These are phyloP conservation scores for Pachypsylla venusta DNA, from an alignment of 1,140 invertebrate genomes.

Conservation along the genomic window DNA sequence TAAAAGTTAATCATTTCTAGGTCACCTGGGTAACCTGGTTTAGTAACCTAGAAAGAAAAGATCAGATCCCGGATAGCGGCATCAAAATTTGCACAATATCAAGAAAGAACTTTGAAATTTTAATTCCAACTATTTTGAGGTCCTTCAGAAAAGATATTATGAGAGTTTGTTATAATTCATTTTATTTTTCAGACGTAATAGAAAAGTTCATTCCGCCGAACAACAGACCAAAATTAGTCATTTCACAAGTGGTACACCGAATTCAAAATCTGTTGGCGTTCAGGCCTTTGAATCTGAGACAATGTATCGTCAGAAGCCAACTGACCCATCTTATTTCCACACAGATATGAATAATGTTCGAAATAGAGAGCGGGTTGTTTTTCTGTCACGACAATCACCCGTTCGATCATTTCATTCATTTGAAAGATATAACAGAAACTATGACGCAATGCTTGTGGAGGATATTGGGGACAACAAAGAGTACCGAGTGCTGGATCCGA, in stretches of 20 bases:
- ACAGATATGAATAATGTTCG: neutral
- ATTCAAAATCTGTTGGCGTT: neutral
- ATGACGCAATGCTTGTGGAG: slow-evolving; percentile 32
- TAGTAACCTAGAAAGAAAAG: too few species aligned
- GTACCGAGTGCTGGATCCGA: slow-evolving; percentile 20
- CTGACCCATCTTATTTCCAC: neutral
- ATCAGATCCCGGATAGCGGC: too few species aligned
- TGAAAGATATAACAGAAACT: slow-evolving; percentile 3
- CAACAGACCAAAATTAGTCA: slow-evolving; percentile 24
- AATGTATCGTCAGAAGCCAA: neutral
- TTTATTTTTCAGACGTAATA: slow-evolving; percentile 47
- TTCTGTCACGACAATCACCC: neutral
- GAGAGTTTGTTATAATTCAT: slow-evolving; percentile 21
- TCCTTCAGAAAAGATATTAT: neutral
- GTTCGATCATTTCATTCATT: neutral
- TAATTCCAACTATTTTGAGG: too few species aligned
- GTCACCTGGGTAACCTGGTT: too few species aligned
- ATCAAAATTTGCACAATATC: too few species aligned
- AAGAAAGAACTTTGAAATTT: too few species aligned
- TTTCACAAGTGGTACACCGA: neutral
- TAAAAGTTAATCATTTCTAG: too few species aligned
- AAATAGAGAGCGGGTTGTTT: neutral
- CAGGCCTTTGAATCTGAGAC: neutral
- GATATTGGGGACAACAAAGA: slow-evolving; percentile 31
- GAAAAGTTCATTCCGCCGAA: slow-evolving; percentile 55